A percentile compares a stretch with the other conserved stretches of the same genome.
phyloP scores from a whole-genome alignment of 2,113 vertebrate genomes.

The cattle (Bos taurus) region DNA sequence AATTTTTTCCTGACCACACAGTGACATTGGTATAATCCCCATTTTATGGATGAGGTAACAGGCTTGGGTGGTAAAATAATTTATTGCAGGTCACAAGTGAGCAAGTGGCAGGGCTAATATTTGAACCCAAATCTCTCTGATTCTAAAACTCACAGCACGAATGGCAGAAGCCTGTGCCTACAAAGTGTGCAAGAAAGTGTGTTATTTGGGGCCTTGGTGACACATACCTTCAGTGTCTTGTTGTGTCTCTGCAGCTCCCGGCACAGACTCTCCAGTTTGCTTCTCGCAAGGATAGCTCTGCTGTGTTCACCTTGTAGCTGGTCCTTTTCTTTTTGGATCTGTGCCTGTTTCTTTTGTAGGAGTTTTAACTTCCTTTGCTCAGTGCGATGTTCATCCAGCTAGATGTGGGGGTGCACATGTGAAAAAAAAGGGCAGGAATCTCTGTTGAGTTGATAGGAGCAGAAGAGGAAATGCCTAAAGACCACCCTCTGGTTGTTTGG shows the following conservation, averaged over 20 bases:
- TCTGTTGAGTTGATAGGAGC: neutral
- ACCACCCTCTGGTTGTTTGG: neutral
- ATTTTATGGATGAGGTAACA: neutral
- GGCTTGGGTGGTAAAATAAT: neutral
- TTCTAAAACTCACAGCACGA: neutral
- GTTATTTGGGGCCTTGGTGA: neutral
- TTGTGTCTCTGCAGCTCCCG: conserved; percentile 92
- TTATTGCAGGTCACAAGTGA: neutral
- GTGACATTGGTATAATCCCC: neutral
- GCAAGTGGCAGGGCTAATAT: neutral
- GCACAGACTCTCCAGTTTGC: conserved; percentile 92
- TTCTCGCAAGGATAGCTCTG: conserved; percentile 86
- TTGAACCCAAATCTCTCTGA: neutral
- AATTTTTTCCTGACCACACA: neutral
- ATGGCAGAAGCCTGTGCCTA: neutral
- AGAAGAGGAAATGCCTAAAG: neutral
- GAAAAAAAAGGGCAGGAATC: neutral
- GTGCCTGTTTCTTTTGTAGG: conserved; percentile 85
- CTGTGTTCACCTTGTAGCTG: conserved; percentile 89
- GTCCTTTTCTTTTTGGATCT: conserved; percentile 89
- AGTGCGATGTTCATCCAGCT: conserved; percentile 85
- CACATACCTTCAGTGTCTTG: conserved; percentile 87
- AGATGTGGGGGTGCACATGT: neutral
- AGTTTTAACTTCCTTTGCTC: conserved; percentile 85
- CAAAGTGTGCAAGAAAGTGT: too few species aligned